These are phyloP conservation scores for Phaonia tiefii DNA, from an alignment of 2,888 invertebrate genomes.

Conservation along the genomic window DNA sequence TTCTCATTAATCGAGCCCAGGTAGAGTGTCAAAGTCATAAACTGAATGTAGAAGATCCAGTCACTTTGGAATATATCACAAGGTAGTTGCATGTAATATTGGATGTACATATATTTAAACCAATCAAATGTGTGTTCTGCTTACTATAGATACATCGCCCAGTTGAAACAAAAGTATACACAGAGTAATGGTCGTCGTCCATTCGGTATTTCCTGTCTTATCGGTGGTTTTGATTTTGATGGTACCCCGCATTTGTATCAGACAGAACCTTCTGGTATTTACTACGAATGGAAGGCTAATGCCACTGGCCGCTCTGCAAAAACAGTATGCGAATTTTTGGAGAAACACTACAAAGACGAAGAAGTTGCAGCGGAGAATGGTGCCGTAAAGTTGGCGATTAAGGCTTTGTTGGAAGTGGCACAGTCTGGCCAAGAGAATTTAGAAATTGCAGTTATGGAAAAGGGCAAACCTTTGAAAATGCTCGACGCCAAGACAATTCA, in stretches of 20 bases:
- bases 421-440: conserved; percentile 99
- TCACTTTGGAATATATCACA: conserved; percentile 98
- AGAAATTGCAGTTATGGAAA: conserved; percentile 98
- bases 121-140: too few species aligned
- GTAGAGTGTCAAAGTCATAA: conserved; percentile 99
- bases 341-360: conserved; percentile 96
- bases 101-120: neutral
- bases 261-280: conserved; percentile 99
- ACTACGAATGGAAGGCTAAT: conserved; percentile 99
- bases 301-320: conserved; percentile 99
- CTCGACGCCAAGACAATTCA: conserved; percentile 95
- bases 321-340: conserved; percentile 98
- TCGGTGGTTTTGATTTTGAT: conserved; percentile 99
- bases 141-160: conserved; percentile 84
- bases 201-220: conserved; percentile 98
- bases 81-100: conserved; percentile 73
- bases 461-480: conserved; percentile 88
- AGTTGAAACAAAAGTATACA: conserved; percentile 97
- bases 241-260: conserved; percentile 98
- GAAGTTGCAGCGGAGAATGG: conserved; percentile 90
- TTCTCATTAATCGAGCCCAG: conserved; percentile 97
- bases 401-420: conserved; percentile 97
- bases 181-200: conserved; percentile 99
- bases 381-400: conserved; percentile 96
- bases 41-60: conserved; percentile 98